Base-by-base conservation (phyloP, 2,113 vertebrate genomes). In the Xiphophorus hellerii region DNA sequence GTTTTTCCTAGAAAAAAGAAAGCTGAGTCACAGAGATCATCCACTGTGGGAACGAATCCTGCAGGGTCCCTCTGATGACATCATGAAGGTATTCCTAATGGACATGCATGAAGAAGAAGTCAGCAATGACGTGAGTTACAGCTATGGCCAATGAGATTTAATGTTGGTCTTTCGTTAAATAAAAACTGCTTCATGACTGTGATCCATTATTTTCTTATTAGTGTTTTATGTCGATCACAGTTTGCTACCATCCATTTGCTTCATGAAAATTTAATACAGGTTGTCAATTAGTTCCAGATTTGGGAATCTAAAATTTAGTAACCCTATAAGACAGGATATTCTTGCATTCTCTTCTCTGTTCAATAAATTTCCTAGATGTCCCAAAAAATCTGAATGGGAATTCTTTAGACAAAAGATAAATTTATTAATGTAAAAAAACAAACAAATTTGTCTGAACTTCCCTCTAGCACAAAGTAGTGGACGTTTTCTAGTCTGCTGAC, bases 61-160 rank as follows among this genome's bases (percentile, higher is more conserved):
- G 1, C 96, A 97, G 69, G 97, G 97, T 0, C 97, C 97, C 2
- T 98, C 97, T 0, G 94, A 96, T 77, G 92, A 91, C 81, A 93
- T 96, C 17, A 96, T 96, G 87, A 96, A 92, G 79, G 95, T 99
- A 68, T 99, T 98, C 69, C 92, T 99, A 76, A 97, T 99, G 96
- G 96, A 99, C 84, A 91, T 92, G 69, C 94, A 96, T 0, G 94
- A 95, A 78, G 93, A 96, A 71, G 97, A 99, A 95, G 94, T 99
- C 31, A 98, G 96, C 93, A 94, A 94, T 74, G 96, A 97, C 42
- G 97, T 99, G 94, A 0, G 95, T 87, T 58, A n/a, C 14, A 58
- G 22, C 25, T 58, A 3, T n/a, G 22, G 25, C 25, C 51, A n/a
- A 58, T 58, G 8, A n/a, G 22, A 10, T 58, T n/a, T 58, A 2